phyloP scores from a whole-genome alignment of 2,888 invertebrate species.

The Phyllotreta cruciferae region DNA sequence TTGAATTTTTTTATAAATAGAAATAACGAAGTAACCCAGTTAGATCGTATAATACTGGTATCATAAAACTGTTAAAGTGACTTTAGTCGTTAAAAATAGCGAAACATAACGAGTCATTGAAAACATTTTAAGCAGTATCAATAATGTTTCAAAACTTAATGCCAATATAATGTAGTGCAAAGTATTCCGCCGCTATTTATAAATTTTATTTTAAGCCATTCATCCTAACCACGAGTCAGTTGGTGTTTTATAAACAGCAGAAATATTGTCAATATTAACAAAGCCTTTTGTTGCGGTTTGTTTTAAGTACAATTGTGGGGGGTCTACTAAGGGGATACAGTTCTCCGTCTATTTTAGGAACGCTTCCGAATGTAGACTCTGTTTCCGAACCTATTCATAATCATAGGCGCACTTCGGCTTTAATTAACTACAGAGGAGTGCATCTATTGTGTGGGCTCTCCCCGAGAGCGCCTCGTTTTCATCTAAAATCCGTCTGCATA shows the following conservation, averaged over 20 bases:
- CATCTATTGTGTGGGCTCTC: no score
- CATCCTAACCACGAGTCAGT: constrained; percentile 33
- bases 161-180: constrained; percentile 33
- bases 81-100: constrained; percentile 30
- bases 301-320: constrained; percentile 38
- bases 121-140: constrained; percentile 34
- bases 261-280: constrained; percentile 43
- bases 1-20: background rate
- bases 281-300: constrained; percentile 42
- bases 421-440: no score
- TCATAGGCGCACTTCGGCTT: constrained; percentile 21
- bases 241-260: constrained; percentile 41
- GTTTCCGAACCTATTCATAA: constrained; percentile 17
- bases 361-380: constrained; percentile 25
- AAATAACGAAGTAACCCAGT: constrained; percentile 6
- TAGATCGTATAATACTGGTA: constrained; percentile 2
- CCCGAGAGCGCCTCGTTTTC: no score
- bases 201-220: constrained; percentile 39
- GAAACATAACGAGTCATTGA: constrained; percentile 28
- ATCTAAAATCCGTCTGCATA: no score
- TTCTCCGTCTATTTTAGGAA: constrained; percentile 38
- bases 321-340: constrained; percentile 38
- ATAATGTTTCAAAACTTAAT: constrained; percentile 30
- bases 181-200: constrained; percentile 38
- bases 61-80: constrained; percentile 23